These are phyloP conservation scores for Lordiphosa collinella DNA, from an alignment of 1,140 invertebrate genomes.

Conservation along the genomic window DNA sequence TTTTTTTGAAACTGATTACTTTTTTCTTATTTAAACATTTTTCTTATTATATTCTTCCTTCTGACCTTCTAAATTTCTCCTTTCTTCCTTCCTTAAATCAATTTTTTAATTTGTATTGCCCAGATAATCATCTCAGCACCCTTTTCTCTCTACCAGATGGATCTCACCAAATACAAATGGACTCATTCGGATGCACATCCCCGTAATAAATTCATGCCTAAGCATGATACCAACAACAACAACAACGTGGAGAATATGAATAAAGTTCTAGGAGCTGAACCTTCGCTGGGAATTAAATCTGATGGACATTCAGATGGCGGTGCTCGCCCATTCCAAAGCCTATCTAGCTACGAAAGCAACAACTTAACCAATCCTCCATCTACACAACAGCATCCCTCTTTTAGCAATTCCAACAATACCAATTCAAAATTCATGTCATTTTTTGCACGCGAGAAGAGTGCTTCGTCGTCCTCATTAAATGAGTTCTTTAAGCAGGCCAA, in stretches of 20 bases:
- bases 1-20: too few relatives aligned
- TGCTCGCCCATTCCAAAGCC: constrained; percentile 24
- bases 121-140: too few relatives aligned
- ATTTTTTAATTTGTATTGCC: background rate
- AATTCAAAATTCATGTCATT: constrained; percentile 74
- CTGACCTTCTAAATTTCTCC: too few relatives aligned
- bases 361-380: constrained; percentile 8
- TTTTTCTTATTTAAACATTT: too few relatives aligned
- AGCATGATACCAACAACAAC: constrained; percentile 57
- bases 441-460: constrained; percentile 52
- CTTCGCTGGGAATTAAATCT: constrained; percentile 22
- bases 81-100: background rate
- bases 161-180: constrained; percentile 57
- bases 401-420: constrained; percentile 16
- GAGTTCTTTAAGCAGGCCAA: constrained; percentile 75
- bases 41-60: too few relatives aligned
- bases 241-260: constrained; percentile 52
- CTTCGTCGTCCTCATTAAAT: constrained; percentile 65
- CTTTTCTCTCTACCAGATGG: constrained; percentile 18
- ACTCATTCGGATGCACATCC: constrained; percentile 30
- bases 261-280: constrained; percentile 22
- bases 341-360: constrained; percentile 23
- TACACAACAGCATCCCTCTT: constrained; percentile 20
- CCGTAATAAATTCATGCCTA: constrained; percentile 40
- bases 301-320: constrained; percentile 32